These are phyloP conservation scores for Parauchenoglanis punctatus DNA, from an alignment of 2,797 vertebrate genomes.

Conservation along the genomic window DNA sequence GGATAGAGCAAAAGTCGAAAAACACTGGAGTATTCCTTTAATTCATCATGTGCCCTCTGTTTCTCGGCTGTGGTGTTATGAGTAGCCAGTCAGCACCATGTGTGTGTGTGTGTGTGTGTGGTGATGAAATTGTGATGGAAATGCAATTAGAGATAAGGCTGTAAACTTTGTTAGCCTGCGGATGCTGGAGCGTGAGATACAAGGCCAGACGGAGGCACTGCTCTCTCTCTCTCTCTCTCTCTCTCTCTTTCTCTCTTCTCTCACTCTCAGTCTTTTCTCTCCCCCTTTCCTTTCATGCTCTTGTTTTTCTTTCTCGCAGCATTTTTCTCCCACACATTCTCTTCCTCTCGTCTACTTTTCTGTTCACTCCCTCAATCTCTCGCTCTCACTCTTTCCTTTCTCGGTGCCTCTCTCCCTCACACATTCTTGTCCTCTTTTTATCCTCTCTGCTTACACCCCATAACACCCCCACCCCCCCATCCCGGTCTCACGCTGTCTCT, in stretches of 20 bases:
- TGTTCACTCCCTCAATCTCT: conserved; percentile 7
- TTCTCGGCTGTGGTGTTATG: not conserved
- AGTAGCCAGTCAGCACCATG: conserved; percentile 3
- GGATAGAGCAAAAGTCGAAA: not conserved
- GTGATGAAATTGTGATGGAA: conserved; percentile 50
- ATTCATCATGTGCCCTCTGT: conserved; percentile 7
- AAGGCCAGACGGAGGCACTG: conserved; percentile 28
- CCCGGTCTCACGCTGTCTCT: conserved; percentile 27
- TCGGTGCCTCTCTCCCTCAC: conserved; percentile 2
- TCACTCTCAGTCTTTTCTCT: conserved; percentile 8
- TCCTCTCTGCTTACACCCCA: conserved; percentile 10
- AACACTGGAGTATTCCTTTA: not conserved
- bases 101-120: conserved; percentile 8
- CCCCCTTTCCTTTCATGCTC: not conserved
- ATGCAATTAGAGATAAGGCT: conserved; percentile 53
- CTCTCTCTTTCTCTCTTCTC: conserved; percentile 7
- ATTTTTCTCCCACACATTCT: conserved; percentile 27
- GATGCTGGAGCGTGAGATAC: conserved; percentile 44
- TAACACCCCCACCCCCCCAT: not conserved
- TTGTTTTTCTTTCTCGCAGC: conserved; percentile 9
- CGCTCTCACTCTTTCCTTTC: conserved; percentile 23
- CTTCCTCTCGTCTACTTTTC: conserved; percentile 17
- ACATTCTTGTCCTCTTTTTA: conserved; percentile 6
- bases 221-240: conserved; percentile 27
- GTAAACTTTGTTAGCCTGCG: conserved; percentile 56